Evolutionary conservation across 2,888 invertebrate genomes (phyloP).

Genomic region (Cryptocephalus primarius): DNA sequence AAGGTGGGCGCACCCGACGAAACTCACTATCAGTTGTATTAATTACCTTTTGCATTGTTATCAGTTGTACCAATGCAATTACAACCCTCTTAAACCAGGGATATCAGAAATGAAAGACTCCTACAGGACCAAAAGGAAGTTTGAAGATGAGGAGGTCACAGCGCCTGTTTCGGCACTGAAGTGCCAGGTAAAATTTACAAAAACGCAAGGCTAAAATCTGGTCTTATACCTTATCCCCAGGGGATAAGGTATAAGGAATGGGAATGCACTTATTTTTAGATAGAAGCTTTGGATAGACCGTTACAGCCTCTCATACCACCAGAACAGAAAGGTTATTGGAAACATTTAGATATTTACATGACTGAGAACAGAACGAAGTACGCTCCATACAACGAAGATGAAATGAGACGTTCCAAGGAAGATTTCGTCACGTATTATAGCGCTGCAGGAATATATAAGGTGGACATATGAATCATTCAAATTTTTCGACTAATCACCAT

Average conservation of each 20-base stretch:
- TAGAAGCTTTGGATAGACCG: constrained; percentile 29
- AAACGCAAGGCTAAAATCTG: no score
- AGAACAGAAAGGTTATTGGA: constrained; percentile 29
- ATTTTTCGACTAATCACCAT: constrained; percentile 1
- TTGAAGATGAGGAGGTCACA: constrained; percentile 4
- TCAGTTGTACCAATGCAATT: no score
- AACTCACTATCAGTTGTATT: neutral
- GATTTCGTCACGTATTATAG: constrained; percentile 36
- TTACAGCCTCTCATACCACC: constrained; percentile 33
- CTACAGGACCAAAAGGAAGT: constrained; percentile 13
- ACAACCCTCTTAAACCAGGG: constrained; percentile 1
- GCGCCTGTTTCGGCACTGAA: constrained; percentile 22
- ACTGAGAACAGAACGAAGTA: constrained; percentile 30
- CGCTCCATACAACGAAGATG: constrained; percentile 25
- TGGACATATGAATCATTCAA: constrained; percentile 1
- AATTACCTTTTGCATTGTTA: no score
- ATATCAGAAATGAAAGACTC: constrained; percentile 27
- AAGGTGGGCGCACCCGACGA: constrained; percentile 14
- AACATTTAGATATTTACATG: constrained; percentile 35
- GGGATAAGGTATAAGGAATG: no score
- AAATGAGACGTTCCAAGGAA: constrained; percentile 28
- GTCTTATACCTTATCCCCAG: no score
- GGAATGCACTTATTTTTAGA: constrained; percentile 13
- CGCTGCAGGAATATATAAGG: constrained; percentile 24
- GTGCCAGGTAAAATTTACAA: constrained; percentile 20